A percentile compares a stretch with the other conserved stretches of the same genome.
Evolutionary conservation across 1,140 invertebrate species (phyloP).

Genomic region (Drosophila lacertosa): DNA sequence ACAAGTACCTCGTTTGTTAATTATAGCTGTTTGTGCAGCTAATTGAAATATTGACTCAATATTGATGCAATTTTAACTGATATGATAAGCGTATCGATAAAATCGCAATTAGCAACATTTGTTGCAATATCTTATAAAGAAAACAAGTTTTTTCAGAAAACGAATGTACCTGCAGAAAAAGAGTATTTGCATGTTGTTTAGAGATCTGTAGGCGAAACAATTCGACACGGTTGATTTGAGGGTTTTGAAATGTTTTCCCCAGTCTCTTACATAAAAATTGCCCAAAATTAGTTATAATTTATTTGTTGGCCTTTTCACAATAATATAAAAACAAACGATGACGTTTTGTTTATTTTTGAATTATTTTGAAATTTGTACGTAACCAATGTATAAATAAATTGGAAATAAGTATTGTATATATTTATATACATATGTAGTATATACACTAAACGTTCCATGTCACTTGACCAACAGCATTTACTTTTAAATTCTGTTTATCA

Average conservation of each 20-base stretch:
- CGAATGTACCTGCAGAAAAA: too few species aligned
- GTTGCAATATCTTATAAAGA: too few species aligned
- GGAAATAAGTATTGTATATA: constrained; percentile 7
- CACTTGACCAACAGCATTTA: constrained; percentile 11
- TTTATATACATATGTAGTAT: constrained; percentile 1
- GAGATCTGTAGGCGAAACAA: not conserved
- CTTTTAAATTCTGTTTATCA: constrained; percentile 2
- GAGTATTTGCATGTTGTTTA: too few species aligned
- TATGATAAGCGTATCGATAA: too few species aligned
- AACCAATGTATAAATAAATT: constrained; percentile 26
- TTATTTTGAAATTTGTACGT: constrained; percentile 28
- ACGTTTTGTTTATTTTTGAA: constrained; percentile 29
- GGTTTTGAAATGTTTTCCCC: not conserved
- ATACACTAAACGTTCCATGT: not conserved
- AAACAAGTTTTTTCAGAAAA: too few species aligned
- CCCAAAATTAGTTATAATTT: constrained; percentile 16
- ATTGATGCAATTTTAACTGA: too few species aligned
- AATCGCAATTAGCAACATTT: too few species aligned
- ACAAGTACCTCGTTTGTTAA: too few species aligned
- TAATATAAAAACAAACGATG: constrained; percentile 11
- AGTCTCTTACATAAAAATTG: constrained; percentile 2
- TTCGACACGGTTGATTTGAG: not conserved
- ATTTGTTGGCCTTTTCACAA: constrained; percentile 8
- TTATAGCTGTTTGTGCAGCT: too few species aligned
- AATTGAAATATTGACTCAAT: too few species aligned